phyloP scores from a whole-genome alignment of 2,888 invertebrate species.

The Agrotis exclamationis region DNA sequence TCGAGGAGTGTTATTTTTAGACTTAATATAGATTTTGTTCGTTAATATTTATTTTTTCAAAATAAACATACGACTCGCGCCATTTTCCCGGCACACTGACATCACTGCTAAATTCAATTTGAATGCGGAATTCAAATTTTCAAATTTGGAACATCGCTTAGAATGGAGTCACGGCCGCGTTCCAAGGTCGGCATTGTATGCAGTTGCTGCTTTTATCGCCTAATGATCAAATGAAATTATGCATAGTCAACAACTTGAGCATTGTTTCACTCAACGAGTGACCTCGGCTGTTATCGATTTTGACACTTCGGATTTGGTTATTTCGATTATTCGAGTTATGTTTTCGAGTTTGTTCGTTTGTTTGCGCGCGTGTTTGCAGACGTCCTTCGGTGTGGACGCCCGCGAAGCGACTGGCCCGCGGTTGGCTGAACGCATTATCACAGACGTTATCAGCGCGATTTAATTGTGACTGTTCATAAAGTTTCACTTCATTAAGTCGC shows the following conservation, averaged over 20 bases:
- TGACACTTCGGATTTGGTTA: constrained; percentile 56
- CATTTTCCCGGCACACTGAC: constrained; percentile 36
- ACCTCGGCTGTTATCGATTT: constrained; percentile 69
- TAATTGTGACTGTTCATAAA: constrained; percentile 68
- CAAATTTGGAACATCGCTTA: constrained; percentile 79
- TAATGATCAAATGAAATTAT: constrained; percentile 84
- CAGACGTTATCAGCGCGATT: constrained; percentile 77
- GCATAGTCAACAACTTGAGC: constrained; percentile 77
- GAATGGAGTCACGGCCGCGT: constrained; percentile 77
- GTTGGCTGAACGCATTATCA: constrained; percentile 70
- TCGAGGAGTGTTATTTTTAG: constrained; percentile 32
- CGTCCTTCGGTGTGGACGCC: constrained; percentile 82
- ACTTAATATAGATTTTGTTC: constrained; percentile 34
- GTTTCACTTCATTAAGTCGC: constrained; percentile 69
- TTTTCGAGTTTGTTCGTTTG: constrained; percentile 80
- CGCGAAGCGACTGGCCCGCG: constrained; percentile 79
- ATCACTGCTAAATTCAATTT: constrained; percentile 50
- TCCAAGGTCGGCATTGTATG: constrained; percentile 83
- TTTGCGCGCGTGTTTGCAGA: constrained; percentile 76
- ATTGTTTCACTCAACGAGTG: constrained; percentile 67
- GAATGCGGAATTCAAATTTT: constrained; percentile 80
- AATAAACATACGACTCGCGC: constrained; percentile 46
- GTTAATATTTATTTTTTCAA: constrained; percentile 53
- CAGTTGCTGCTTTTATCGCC: constrained; percentile 75
- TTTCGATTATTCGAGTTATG: constrained; percentile 69